phyloP scores from a whole-genome alignment of 2,797 vertebrate species.

The Tolypeutes matacus region DNA sequence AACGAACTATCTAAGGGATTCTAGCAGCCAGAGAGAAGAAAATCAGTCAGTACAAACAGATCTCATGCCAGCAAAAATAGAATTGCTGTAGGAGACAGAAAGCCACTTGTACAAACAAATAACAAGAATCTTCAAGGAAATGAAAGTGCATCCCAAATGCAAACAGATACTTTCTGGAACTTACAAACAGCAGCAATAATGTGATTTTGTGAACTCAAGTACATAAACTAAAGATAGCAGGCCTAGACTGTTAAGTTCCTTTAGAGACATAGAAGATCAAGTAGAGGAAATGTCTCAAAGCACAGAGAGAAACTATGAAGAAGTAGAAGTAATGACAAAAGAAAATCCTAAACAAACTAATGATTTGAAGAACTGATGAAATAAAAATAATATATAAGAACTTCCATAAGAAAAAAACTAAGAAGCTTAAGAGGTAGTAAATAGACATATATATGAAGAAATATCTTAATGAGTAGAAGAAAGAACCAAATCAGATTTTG shows the following conservation, averaged over 20 bases:
- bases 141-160: background rate
- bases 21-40: background rate
- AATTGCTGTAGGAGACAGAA: background rate
- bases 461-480: conserved; percentile 10
- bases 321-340: background rate
- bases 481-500: background rate
- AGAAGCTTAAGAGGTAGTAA: background rate
- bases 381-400: background rate
- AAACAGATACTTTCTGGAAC: background rate
- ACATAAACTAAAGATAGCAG: background rate
- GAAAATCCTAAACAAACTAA: background rate
- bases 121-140: conserved; percentile 16
- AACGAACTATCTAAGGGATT: background rate
- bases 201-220: background rate
- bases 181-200: background rate
- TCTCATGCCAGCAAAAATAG: conserved; percentile 23
- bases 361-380: background rate
- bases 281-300: background rate
- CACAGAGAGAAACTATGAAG: background rate
- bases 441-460: background rate
- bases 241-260: background rate
- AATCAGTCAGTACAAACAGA: conserved; percentile 28
- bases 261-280: background rate
- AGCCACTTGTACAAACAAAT: conserved; percentile 39
- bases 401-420: background rate